Base-by-base conservation (phyloP, 2,888 invertebrate species). In the Sarcophaga carnaria region DNA sequence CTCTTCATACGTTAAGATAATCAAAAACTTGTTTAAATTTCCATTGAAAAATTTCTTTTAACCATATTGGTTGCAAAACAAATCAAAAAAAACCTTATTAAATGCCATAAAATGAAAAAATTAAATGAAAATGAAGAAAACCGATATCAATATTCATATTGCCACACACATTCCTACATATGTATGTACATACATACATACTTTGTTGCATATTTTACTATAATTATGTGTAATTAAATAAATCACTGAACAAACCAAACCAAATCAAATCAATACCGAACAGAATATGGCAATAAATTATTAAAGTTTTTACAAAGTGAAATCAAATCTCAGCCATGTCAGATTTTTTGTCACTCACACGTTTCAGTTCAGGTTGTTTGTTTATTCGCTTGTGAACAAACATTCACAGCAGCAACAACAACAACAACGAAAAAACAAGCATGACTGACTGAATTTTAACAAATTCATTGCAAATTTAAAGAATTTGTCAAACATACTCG, bases 401-500 rank as follows among this genome's bases (percentile, higher is more conserved):
- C 54, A n/a, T 49, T 14, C 20, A 37, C 83, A 88, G 83, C 87
- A 86, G 82, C 85, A 86, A 83, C 85, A 22, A 22, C 22, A 22
- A 22, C 22, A 86, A 83, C 47, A 76, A 78, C 22, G 69, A 77
- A 78, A 10, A 70, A 66, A 78, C 22, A 72, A 74, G 64, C 63
- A 45, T 87, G 79, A 88, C 76, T 79, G 88, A 88, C 76, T 79
- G 88, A 87, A 84, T 83, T 86, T 86, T 83, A 87, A 85, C 86
- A 88, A 88, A 88, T 84, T 85, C 89, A 17, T 54, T 54, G 88
- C 89, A 89, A 90, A 90, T 90, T 91, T 88, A 79, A 88, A 88
- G 90, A 91, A 91, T 91, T 92, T 92, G 91, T 92, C 91, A 91
- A 91, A 90, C 89, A 80, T 88, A 90, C 89, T 80, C 86, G 22